Base-by-base conservation (phyloP, 2,113 vertebrate species). In the Dipodomys spectabilis region DNA sequence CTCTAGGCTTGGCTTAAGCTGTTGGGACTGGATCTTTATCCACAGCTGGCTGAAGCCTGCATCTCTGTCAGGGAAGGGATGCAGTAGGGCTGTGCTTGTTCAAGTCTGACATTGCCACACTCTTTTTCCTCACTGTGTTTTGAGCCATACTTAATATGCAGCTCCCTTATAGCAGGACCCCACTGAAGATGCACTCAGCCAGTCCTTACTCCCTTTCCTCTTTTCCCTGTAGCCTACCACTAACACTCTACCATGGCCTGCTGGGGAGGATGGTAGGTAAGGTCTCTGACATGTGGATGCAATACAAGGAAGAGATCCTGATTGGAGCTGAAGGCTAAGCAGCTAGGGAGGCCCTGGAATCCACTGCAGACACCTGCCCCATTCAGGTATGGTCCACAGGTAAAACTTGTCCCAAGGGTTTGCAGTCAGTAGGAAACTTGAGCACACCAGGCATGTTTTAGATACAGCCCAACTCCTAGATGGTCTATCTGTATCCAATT, bases 311-410 rank as follows among this genome's bases (percentile, higher is more conserved):
- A 27, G 44, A 75, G 9, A 35, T 15, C 22, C 35, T 53, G n/a
- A 44, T 3, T 10, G 45, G 62, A 68, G 49, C 60, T 19, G 35
- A 8, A 5, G 57, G n/a, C n/a, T 64, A 28, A 84, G 67, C 60
- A 82, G 67, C 35, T 5, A 62, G 35, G 88, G 27, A 85, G 35
- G 12, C 22, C 32, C 4, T 0, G 0, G 9, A 25, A 27, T 73
- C 74, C 16, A 5, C 4, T 0, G n/a, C 1, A 81, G 60, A 45
- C 12, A 22, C 57, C 2, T 7, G 6, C 0, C 2, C 30, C 32
- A 19, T n/a, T 53, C 64, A 22, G 16, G 68, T 39, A 68, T n/a
- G 25, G 20, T 12, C 53, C 4, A 7, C 10, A 44, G 68, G 28
- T 9, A 45, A 82, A 78, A 23, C 57, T 5, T 0, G 19, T 12